Evolutionary conservation across 2,888 invertebrate species (phyloP).

Genomic region (Tenthredo livida): DNA sequence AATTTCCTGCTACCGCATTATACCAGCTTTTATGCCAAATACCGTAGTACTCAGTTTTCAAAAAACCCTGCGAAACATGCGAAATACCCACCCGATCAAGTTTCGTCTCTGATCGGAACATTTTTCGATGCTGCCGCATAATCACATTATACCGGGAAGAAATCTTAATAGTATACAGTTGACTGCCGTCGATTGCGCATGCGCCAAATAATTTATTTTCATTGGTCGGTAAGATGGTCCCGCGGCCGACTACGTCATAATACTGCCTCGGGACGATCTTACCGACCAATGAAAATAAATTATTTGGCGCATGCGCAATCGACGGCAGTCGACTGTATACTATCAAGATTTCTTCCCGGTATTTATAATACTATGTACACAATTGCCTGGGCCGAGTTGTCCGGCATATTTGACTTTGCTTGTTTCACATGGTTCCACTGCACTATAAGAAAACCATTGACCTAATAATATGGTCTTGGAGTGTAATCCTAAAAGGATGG

Average conservation of each 20-base stretch:
- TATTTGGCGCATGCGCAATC: no score
- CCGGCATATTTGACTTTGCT: not conserved
- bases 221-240: no score
- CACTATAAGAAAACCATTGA: not conserved
- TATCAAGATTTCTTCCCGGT: no score
- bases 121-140: conserved; percentile 95
- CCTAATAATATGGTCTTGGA: not conserved
- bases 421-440: not conserved
- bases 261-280: no score
- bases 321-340: no score
- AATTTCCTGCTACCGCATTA: conserved; percentile 93
- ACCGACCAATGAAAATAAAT: no score
- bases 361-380: not conserved
- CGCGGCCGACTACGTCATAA: no score
- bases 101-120: conserved; percentile 90
- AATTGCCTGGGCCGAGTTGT: not conserved
- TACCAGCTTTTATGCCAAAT: conserved; percentile 89
- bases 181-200: no score
- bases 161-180: no score
- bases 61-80: conserved; percentile 97
- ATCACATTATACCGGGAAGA: conserved; percentile 60
- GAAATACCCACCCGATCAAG: conserved; percentile 92
- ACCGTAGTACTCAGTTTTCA: conserved; percentile 89
- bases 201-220: no score
- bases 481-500: not conserved